These are phyloP conservation scores for Cataglyphis cursor DNA, from an alignment of 2,888 invertebrate species.

Conservation along the genomic window DNA sequence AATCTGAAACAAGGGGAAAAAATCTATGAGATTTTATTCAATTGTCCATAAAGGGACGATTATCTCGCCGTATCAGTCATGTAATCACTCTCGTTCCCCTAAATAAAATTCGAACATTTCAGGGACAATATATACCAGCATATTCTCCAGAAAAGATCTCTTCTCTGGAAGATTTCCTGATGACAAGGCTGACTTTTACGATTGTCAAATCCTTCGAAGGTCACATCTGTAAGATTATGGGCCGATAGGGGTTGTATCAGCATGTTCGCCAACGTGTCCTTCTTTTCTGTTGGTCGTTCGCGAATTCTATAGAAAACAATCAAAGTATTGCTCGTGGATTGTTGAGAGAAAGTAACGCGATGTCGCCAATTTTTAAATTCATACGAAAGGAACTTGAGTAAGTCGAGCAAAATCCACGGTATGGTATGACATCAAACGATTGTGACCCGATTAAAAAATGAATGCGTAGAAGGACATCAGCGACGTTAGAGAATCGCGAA, in stretches of 20 bases:
- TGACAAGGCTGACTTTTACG: not conserved
- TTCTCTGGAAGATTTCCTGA: not conserved
- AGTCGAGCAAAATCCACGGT: not conserved
- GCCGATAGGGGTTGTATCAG: not conserved
- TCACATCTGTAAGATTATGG: not conserved
- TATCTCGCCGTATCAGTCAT: not conserved
- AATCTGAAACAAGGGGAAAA: not conserved
- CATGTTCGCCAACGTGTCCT: not conserved
- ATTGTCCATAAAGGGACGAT: not conserved
- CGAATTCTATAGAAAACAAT: not conserved
- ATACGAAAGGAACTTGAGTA: not conserved
- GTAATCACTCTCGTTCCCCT: not conserved
- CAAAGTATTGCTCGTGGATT: not conserved
- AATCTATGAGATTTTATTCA: not conserved
- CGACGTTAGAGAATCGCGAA: not conserved
- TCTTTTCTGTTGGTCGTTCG: not conserved
- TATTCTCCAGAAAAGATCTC: not conserved
- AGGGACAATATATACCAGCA: not conserved
- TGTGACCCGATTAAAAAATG: constrained; percentile 1
- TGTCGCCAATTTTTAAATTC: not conserved
- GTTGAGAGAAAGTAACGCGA: not conserved
- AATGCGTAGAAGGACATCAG: not conserved
- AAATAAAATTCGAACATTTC: not conserved
- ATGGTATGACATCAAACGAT: not conserved
- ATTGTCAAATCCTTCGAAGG: not conserved